phyloP scores from a whole-genome alignment of 92 coral and sea anemone genomes.

The Blastomussa wellsi region DNA sequence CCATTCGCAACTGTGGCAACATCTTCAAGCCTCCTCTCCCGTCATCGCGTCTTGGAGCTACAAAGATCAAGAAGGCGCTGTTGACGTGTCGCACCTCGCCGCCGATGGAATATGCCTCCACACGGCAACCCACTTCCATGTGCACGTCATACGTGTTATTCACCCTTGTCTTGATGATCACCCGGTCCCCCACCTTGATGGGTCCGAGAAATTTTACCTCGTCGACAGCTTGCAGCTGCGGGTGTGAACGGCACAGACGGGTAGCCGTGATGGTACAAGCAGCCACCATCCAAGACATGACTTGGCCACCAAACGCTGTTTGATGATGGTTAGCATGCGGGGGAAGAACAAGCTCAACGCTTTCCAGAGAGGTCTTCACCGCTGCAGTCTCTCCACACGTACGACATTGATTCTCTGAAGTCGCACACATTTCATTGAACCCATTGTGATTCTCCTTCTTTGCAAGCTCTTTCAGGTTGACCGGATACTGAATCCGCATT shows the following conservation, averaged over 20 bases:
- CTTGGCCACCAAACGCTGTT: constrained; percentile 85
- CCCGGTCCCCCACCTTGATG: constrained; percentile 72
- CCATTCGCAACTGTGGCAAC: constrained; percentile 37
- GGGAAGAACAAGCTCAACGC: constrained; percentile 76
- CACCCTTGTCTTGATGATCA: constrained; percentile 72
- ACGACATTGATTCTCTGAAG: not conserved
- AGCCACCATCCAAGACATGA: constrained; percentile 80
- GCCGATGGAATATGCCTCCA: constrained; percentile 73
- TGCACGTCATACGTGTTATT: constrained; percentile 65
- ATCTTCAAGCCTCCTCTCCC: constrained; percentile 50
- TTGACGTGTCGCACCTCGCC: constrained; percentile 75
- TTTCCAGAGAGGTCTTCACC: constrained; percentile 47
- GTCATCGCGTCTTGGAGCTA: constrained; percentile 48
- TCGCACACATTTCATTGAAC: not conserved
- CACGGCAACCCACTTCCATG: constrained; percentile 82
- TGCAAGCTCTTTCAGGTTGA: constrained; percentile 51
- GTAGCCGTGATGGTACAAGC: constrained; percentile 78
- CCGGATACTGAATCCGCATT: constrained; percentile 60
- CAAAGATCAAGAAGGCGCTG: constrained; percentile 78
- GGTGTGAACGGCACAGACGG: constrained; percentile 68
- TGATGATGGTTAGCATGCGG: constrained; percentile 81
- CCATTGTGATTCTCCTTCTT: constrained; percentile 20
- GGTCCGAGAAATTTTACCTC: constrained; percentile 73
- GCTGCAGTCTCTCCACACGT: constrained; percentile 9
- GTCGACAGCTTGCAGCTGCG: constrained; percentile 64